Conservation (phyloP, 2,888 invertebrate genomes). For the Drosophila emarginata region DNA sequence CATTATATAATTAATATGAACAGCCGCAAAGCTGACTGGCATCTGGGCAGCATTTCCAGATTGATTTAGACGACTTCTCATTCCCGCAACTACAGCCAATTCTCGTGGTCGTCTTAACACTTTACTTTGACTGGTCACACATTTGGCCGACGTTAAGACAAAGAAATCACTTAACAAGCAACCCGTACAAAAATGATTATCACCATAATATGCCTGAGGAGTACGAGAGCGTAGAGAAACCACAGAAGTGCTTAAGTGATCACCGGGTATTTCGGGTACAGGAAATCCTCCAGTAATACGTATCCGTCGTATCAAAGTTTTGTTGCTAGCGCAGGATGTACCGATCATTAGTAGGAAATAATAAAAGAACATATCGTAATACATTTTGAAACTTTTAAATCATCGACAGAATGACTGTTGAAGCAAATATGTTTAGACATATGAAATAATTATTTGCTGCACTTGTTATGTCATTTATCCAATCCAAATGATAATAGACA, state of each 20-base stretch:
- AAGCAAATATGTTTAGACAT: background rate
- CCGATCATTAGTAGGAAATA: background rate
- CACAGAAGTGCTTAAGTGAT: slow-evolving; percentile 20
- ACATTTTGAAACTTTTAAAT: background rate
- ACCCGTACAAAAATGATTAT: slow-evolving; percentile 66
- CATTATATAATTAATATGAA: slow-evolving; percentile 46
- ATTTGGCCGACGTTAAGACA: slow-evolving; percentile 57
- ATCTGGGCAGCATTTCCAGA: background rate
- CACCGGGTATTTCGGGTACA: background rate
- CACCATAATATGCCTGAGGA: slow-evolving; percentile 51
- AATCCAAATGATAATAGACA: slow-evolving; percentile 23
- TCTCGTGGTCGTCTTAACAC: slow-evolving; percentile 34
- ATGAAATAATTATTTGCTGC: background rate
- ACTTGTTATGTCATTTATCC: slow-evolving; percentile 24
- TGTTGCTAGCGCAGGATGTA: background rate
- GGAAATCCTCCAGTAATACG: background rate
- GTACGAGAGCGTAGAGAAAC: slow-evolving; percentile 56
- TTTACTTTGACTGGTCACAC: slow-evolving; percentile 44
- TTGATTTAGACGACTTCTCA: slow-evolving; percentile 34
- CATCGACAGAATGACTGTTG: background rate
- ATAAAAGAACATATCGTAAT: background rate
- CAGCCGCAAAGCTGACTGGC: slow-evolving; percentile 27
- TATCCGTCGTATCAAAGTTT: background rate
- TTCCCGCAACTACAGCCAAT: slow-evolving; percentile 50
- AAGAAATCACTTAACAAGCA: slow-evolving; percentile 41